These are phyloP conservation scores for Danio choprae DNA, from an alignment of 2,797 vertebrate genomes.

Conservation along the genomic window DNA sequence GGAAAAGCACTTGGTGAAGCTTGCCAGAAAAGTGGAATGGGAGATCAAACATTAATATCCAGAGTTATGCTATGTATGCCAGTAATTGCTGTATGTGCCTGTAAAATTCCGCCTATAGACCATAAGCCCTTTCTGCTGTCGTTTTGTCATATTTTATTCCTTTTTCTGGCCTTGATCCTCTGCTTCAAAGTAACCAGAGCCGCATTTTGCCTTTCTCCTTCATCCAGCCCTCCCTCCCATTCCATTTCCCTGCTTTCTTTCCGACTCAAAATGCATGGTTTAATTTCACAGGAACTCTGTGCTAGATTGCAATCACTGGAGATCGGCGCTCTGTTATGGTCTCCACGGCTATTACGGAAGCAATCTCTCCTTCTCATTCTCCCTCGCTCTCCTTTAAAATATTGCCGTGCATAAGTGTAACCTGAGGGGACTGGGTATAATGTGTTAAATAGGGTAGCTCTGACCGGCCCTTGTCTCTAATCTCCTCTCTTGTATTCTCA, in stretches of 20 bases:
- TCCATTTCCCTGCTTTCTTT: slow-evolving; percentile 32
- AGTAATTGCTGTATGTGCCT: slow-evolving; percentile 77
- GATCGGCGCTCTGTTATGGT: slow-evolving; percentile 69
- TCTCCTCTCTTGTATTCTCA: slow-evolving; percentile 53
- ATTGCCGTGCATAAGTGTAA: slow-evolving; percentile 71
- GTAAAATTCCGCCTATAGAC: slow-evolving; percentile 73
- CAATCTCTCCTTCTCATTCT: slow-evolving; percentile 68
- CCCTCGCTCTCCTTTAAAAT: slow-evolving; percentile 63
- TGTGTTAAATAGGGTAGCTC: slow-evolving; percentile 72
- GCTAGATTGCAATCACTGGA: slow-evolving; percentile 76
- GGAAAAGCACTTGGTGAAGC: slow-evolving; percentile 64
- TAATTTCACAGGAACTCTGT: slow-evolving; percentile 78
- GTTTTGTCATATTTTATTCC: slow-evolving; percentile 77
- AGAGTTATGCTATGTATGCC: slow-evolving; percentile 67
- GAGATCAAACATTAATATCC: slow-evolving; percentile 74
- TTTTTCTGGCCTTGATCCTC: slow-evolving; percentile 71
- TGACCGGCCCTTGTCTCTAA: slow-evolving; percentile 59
- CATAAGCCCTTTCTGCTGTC: slow-evolving; percentile 71
- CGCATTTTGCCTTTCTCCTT: slow-evolving; percentile 58
- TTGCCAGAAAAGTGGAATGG: slow-evolving; percentile 61
- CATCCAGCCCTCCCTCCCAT: slow-evolving; percentile 28
- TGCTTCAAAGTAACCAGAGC: slow-evolving; percentile 74
- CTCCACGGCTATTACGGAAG: slow-evolving; percentile 72
- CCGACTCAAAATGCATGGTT: slow-evolving; percentile 61
- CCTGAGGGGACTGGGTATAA: slow-evolving; percentile 69